Percentiles rank a stretch among this genome's conserved stretches.
phyloP scores from a whole-genome alignment of 2,797 vertebrate genomes.

The Lemur catta region DNA sequence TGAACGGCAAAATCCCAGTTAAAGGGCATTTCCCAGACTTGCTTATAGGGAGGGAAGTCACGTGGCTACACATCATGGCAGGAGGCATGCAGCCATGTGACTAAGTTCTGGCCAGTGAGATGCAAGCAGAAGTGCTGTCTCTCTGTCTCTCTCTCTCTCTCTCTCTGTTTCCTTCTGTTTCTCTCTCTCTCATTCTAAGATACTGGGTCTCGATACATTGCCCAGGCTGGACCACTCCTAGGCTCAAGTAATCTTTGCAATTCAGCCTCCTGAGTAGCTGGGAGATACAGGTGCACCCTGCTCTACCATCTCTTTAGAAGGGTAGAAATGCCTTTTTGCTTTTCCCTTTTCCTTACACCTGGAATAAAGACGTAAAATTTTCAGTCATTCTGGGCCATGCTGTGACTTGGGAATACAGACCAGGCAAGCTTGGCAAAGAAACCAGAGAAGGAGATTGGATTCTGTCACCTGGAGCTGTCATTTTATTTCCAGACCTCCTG shows the following conservation, averaged over 20 bases:
- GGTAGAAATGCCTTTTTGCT: neutral
- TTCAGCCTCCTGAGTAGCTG: neutral
- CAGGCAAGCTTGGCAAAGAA: neutral
- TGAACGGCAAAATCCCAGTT: neutral
- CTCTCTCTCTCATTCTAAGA: neutral
- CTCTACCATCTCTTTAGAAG: neutral
- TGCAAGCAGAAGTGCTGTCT: neutral
- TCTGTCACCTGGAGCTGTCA: neutral
- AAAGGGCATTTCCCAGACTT: neutral
- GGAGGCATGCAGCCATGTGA: neutral
- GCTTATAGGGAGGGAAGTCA: neutral
- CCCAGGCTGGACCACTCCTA: neutral
- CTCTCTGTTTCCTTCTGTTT: too few relatives aligned
- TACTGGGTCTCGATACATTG: neutral
- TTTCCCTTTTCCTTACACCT: neutral
- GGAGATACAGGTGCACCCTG: neutral
- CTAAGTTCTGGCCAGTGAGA: neutral
- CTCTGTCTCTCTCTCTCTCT: too few relatives aligned
- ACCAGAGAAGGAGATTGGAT: neutral
- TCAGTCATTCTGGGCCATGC: neutral
- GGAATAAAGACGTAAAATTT: neutral
- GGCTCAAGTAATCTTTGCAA: neutral
- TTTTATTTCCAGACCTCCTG: neutral
- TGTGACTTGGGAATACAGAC: neutral
- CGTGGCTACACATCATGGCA: too few relatives aligned